Conservation (phyloP, 2,113 vertebrate genomes). For the Eolophus roseicapilla region DNA sequence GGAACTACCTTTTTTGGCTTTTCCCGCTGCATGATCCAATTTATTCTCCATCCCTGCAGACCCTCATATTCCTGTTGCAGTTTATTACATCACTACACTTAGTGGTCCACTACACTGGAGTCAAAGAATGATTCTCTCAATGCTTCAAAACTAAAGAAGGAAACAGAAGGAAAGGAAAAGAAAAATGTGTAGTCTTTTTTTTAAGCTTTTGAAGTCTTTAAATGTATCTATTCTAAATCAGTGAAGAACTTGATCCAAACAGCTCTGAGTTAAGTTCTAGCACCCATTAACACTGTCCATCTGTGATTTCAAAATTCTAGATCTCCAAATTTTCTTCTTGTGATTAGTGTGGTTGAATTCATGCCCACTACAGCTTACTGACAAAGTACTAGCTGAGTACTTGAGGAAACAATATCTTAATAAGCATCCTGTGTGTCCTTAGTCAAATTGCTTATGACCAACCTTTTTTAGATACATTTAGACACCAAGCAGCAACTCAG, state of each 20-base stretch:
- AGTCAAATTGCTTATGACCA: not conserved
- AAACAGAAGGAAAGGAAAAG: not conserved
- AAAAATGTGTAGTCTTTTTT: not conserved
- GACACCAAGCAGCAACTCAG: not conserved
- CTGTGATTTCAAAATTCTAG: not conserved
- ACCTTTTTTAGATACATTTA: not conserved
- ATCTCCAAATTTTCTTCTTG: not conserved
- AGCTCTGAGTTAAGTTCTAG: not conserved
- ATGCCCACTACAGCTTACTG: not conserved
- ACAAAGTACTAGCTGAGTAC: not conserved
- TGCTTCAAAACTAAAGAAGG: not conserved
- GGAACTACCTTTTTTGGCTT: not conserved
- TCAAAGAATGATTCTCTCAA: not conserved
- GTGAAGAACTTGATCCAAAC: not conserved
- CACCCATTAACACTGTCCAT: not conserved
- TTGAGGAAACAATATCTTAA: not conserved
- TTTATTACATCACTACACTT: not conserved
- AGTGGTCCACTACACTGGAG: not conserved
- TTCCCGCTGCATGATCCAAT: not conserved
- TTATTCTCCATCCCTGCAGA: not conserved
- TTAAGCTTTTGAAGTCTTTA: not conserved
- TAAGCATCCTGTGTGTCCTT: not conserved
- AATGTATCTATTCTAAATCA: not conserved
- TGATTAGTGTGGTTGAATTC: not conserved
- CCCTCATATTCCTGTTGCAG: not conserved